Conservation (phyloP, 2,888 invertebrate genomes). For the Drosophila longiperda region DNA sequence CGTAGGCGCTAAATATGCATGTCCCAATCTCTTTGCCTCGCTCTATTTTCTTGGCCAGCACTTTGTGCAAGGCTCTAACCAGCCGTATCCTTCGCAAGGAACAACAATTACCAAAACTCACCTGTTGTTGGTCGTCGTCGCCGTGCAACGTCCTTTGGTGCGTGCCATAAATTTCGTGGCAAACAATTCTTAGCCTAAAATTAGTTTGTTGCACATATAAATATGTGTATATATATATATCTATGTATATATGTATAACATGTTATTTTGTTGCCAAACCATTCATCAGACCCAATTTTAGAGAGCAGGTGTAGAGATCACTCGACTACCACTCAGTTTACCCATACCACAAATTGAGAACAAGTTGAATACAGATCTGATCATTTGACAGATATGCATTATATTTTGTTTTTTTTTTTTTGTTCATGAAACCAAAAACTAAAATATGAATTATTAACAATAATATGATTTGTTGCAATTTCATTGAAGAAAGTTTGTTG, state of each 20-base stretch:
- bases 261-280: constrained; percentile 59
- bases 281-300: constrained; percentile 33
- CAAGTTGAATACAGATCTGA: background rate
- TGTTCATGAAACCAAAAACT: background rate
- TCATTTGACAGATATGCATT: background rate
- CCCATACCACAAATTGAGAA: background rate
- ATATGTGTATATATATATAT: too few species aligned
- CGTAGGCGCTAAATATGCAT: constrained; percentile 60
- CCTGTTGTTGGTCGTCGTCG: constrained; percentile 52
- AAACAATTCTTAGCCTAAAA: constrained; percentile 12
- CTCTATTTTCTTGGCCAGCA: background rate
- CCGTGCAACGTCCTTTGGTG: constrained; percentile 8
- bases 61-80: constrained; percentile 50
- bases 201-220: constrained; percentile 5
- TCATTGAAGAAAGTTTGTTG: background rate
- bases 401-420: background rate
- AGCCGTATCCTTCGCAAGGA: constrained; percentile 58
- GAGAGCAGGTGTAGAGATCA: constrained; percentile 58
- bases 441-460: background rate
- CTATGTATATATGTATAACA: constrained; percentile 19
- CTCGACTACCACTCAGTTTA: constrained; percentile 29
- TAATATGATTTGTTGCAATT: background rate
- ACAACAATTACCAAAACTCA: constrained; percentile 42
- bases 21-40: constrained; percentile 12
- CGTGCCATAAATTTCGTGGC: constrained; percentile 16